Conservation (phyloP, 2,113 vertebrate genomes). For the Takifugu bimaculatus region DNA sequence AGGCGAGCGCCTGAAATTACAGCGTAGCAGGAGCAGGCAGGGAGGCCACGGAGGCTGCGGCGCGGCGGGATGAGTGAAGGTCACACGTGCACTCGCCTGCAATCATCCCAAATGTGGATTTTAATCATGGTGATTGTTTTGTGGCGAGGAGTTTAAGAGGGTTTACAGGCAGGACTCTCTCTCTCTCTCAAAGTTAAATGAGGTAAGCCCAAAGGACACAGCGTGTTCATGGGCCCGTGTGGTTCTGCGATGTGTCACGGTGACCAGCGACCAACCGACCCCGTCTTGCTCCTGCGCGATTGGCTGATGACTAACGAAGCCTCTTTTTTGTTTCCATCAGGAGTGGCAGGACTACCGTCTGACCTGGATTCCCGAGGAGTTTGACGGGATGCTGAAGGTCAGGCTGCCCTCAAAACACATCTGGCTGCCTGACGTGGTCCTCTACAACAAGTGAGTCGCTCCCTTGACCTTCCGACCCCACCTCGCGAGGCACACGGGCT, state of each 20-base stretch:
- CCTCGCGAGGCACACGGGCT: neutral
- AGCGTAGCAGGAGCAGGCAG: constrained; percentile 3
- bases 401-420: constrained; percentile 96
- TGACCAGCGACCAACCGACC: constrained; percentile 1
- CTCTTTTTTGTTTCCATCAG: constrained; percentile 64
- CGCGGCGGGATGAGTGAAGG: constrained; percentile 2
- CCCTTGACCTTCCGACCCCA: neutral
- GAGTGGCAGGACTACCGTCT: constrained; percentile 98
- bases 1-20: constrained; percentile 12
- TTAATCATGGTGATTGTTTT: too few species aligned
- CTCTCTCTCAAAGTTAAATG: too few species aligned
- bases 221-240: constrained; percentile 7
- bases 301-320: constrained; percentile 17
- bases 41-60: neutral
- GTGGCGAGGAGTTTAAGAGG: too few species aligned
- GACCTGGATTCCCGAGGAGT: constrained; percentile 91
- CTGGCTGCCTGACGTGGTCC: constrained; percentile 97
- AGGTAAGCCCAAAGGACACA: constrained; percentile 16
- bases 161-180: neutral
- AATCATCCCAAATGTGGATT: too few species aligned
- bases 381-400: constrained; percentile 95
- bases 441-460: constrained; percentile 95
- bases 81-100: neutral
- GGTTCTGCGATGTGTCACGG: constrained; percentile 7
- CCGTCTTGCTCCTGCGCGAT: constrained; percentile 10